These are phyloP conservation scores for Proales similis DNA, from an alignment of 1,140 invertebrate species.

Conservation along the genomic window DNA sequence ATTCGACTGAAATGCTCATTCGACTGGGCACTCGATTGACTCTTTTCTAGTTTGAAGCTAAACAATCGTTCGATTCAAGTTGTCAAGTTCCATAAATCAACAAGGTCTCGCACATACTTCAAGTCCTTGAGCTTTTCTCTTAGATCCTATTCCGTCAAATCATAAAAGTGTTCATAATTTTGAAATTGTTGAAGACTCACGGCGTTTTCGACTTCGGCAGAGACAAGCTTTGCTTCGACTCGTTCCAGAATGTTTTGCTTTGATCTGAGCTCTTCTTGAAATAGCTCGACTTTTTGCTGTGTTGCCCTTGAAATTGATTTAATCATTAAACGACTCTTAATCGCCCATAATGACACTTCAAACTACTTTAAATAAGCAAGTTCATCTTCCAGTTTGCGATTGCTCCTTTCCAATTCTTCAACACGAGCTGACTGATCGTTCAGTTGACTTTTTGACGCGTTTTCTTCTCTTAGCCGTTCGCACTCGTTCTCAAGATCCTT, in stretches of 20 bases:
- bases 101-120: no score
- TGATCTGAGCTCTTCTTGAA: constrained; percentile 10
- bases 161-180: neutral
- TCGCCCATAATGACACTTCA: no score
- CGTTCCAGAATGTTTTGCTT: constrained; percentile 16
- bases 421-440: no score
- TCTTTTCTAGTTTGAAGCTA: constrained; percentile 3
- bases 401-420: constrained; percentile 25
- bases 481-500: no score
- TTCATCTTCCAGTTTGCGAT: constrained; percentile 23
- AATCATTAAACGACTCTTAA: no score
- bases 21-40: neutral
- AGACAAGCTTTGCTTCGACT: constrained; percentile 7
- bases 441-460: no score
- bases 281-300: constrained; percentile 29
- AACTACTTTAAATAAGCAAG: constrained; percentile 26
- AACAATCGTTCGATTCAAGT: neutral
- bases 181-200: constrained; percentile 4
- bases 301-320: neutral
- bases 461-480: no score
- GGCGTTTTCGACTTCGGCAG: constrained; percentile 17
- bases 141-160: constrained; percentile 1
- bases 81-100: neutral
- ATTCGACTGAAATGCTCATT: constrained; percentile 13
- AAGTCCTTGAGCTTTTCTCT: constrained; percentile 13